A percentile compares a stretch with the other conserved stretches of the same genome.
Conservation (phyloP, 2,888 invertebrate species). For the Noctua comes region DNA sequence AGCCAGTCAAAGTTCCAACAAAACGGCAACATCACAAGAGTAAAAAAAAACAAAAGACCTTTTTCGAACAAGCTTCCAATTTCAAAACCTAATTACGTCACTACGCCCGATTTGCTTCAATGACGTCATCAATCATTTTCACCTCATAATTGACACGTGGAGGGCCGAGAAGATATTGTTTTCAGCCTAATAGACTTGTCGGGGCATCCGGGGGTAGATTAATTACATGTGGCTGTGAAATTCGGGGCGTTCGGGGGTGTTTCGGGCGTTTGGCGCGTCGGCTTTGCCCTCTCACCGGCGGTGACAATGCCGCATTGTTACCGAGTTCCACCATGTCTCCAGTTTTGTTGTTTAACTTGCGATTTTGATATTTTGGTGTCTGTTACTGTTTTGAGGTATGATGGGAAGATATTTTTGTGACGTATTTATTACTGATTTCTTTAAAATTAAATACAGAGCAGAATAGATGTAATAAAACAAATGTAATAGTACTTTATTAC, state of each 20-base stretch:
- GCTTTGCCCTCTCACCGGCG: slow-evolving; percentile 58
- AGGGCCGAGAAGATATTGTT: slow-evolving; percentile 78
- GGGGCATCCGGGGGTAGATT: slow-evolving; percentile 77
- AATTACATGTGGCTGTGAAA: slow-evolving; percentile 76
- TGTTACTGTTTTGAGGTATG: slow-evolving; percentile 8
- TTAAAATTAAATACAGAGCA: neutral
- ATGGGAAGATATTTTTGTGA: neutral
- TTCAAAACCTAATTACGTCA: slow-evolving; percentile 65
- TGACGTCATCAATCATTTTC: slow-evolving; percentile 78
- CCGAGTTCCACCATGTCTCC: slow-evolving; percentile 72
- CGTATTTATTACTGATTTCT: neutral
- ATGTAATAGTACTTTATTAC: no score
- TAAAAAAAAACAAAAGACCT: neutral
- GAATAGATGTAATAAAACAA: no score
- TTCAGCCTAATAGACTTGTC: slow-evolving; percentile 82
- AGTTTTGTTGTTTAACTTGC: slow-evolving; percentile 67
- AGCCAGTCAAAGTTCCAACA: neutral
- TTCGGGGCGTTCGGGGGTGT: slow-evolving; percentile 58
- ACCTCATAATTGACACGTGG: slow-evolving; percentile 80
- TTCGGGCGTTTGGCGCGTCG: slow-evolving; percentile 49
- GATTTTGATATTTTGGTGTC: slow-evolving; percentile 38
- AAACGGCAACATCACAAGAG: slow-evolving; percentile 5
- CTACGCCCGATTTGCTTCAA: slow-evolving; percentile 67
- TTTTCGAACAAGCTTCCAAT: slow-evolving; percentile 51
- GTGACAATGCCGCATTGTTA: slow-evolving; percentile 82